These are phyloP conservation scores for Osmerus eperlanus DNA, from an alignment of 2,113 vertebrate species.

Conservation along the genomic window DNA sequence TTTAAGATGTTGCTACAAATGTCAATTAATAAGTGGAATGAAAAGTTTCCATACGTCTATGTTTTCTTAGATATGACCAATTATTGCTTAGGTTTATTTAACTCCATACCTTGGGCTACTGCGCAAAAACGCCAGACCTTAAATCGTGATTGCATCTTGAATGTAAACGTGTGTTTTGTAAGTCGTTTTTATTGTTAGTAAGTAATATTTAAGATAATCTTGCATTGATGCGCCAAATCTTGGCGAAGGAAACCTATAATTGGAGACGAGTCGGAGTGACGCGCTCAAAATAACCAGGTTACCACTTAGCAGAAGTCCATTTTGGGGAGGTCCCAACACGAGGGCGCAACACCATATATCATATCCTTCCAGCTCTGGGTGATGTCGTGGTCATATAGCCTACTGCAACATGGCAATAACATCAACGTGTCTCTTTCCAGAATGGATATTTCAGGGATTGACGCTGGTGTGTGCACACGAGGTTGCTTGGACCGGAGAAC, in stretches of 20 bases:
- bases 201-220: background rate
- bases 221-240: slow-evolving; percentile 24
- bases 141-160: too few relatives aligned
- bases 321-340: slow-evolving; percentile 66
- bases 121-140: too few relatives aligned
- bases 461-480: slow-evolving; percentile 44
- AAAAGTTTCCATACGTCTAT: too few relatives aligned
- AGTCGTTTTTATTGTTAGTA: background rate
- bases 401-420: slow-evolving; percentile 40
- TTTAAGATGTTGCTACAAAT: too few relatives aligned
- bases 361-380: slow-evolving; percentile 66
- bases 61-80: too few relatives aligned
- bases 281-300: slow-evolving; percentile 71
- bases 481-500: slow-evolving; percentile 39
- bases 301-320: slow-evolving; percentile 67
- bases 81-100: too few relatives aligned
- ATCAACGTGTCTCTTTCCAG: slow-evolving; percentile 23
- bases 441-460: slow-evolving; percentile 48
- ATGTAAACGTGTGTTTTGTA: background rate
- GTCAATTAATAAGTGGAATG: too few relatives aligned
- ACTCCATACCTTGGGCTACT: too few relatives aligned
- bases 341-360: slow-evolving; percentile 64
- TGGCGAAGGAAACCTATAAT: slow-evolving; percentile 48
- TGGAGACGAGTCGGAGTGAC: slow-evolving; percentile 58
- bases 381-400: slow-evolving; percentile 27